Base-by-base conservation (phyloP, 2,113 vertebrate genomes). In the Melanotaenia duboulayi region DNA sequence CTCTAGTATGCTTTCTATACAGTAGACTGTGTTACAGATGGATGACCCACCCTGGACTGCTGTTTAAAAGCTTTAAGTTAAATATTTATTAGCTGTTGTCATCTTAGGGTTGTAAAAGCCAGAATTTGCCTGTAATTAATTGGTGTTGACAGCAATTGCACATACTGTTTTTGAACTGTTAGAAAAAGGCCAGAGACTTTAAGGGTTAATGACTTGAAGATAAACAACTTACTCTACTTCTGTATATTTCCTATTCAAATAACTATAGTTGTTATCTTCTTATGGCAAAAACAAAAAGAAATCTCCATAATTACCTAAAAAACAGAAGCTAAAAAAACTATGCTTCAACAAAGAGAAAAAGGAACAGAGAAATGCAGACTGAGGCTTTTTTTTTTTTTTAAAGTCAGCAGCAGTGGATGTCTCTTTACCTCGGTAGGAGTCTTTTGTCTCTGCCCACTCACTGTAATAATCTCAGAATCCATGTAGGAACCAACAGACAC, bases 391-490 rank as follows among this genome's bases (percentile, higher is more conserved):
- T 28, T 28, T 28, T 28, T 5, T 54, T 16, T 20, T 12, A 63
- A 8, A 54, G 64, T 32, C 16, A 35, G 51, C 50, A 11, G n/a
- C 14, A 52, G 12, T 0, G 4, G 25, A 52, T 63, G 32, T 17
- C 37, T 69, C 23, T 23, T 51, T 19, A 70, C 65, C 68, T 49
- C 67, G 65, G 13, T 1, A 2, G 79, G 62, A 62, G 23, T 32
- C 52, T 88, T 87, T 81, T 83, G 77, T 85, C 68, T 69, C 42
- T 71, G 83, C 63, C 77, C 28, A 0, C 65, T 84, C 74, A 56
- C 76, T 35, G 16, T 71, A 50, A 63, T 37, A 69, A 63, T 71
- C 32, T 65, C 78, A 80, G 65, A 54, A 79, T 65, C 71, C 46
- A 66, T 17, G 60, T 1, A 83, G 44, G 50, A 81, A 55, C 22